Base-by-base conservation (phyloP, 1,140 invertebrate genomes). In the Anoplolepis gracilipes region DNA sequence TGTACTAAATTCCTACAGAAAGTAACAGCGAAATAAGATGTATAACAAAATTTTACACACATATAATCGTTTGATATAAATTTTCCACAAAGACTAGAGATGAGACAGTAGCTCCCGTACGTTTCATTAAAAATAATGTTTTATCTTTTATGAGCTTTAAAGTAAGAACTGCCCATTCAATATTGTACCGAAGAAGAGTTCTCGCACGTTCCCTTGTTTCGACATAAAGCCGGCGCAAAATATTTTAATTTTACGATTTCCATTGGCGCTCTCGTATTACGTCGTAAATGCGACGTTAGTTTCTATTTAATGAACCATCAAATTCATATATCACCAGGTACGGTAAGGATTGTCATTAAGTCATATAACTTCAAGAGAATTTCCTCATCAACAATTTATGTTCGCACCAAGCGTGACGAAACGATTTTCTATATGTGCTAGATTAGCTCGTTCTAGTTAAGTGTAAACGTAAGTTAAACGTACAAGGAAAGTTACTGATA, bases 191-290 rank as follows among this genome's bases (percentile, higher is more conserved):
- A 61, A 72, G 59, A 25, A 36, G 33, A 39, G 55, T 72, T 39
- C 55, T 42, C 67, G 25, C 30, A 55, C 39, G 28, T 46, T 13
- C 42, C 10, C 79, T 46, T 57, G 22, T 73, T 75, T 62, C 69
- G 36, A 30, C 42, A 25, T 25, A 13, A 79, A 78, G 33, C 77
- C 19, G 53, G 22, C 39, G 7, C 25, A 11, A 79, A 67, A 79
- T 85, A 78, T 85, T 67, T 85, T 33, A 85, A 69, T 61, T 85
- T 85, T 85, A 85, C 53, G 84, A 85, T 85, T 84, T 69, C 62
- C 42, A 49, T 59, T 25, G 22, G 62, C 49, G 62, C 36, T 53
- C 42, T 78, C 59, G 59, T 82, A 72, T 73, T 36, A 25, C 25
- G 25, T 46, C 67, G 78, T 82, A 82, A 82, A 59, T 59, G 39